phyloP scores from a whole-genome alignment of 2,113 vertebrate species.

The Mustelus asterias region DNA sequence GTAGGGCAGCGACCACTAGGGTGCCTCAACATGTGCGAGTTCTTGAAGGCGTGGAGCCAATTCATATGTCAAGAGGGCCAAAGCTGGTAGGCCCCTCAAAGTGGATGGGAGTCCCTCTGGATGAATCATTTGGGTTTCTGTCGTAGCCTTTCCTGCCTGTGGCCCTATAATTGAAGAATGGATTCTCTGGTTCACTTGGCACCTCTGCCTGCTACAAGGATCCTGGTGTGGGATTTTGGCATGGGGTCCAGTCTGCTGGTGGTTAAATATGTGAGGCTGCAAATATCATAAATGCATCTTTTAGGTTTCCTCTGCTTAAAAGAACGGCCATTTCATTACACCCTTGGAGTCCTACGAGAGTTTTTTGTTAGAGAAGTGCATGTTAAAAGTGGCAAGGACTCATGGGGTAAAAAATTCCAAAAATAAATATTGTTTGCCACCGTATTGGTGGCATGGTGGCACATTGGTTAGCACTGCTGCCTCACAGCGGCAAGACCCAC shows the following conservation, averaged over 20 bases:
- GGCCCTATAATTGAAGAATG: neutral
- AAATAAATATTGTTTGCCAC: slow-evolving; percentile 19
- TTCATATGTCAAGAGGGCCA: neutral
- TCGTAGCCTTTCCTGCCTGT: neutral
- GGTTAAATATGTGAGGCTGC: neutral
- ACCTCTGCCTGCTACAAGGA: neutral
- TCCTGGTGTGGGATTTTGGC: too few species aligned
- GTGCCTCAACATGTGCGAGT: neutral
- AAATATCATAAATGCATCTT: neutral
- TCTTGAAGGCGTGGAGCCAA: neutral
- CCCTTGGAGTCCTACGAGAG: neutral
- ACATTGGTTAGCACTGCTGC: too few species aligned
- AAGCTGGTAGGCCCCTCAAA: neutral
- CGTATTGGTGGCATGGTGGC: too few species aligned
- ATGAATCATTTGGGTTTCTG: too few species aligned
- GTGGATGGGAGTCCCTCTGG: neutral
- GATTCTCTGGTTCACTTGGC: neutral
- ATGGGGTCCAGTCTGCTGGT: neutral
- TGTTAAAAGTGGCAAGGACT: neutral
- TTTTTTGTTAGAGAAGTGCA: neutral
- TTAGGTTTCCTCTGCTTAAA: neutral
- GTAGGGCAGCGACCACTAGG: neutral
- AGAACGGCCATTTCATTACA: neutral
- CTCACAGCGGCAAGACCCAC: too few species aligned
- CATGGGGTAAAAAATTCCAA: neutral